Evolutionary conservation across 2,888 invertebrate genomes (phyloP).

Genomic region (Drosophila leonis): DNA sequence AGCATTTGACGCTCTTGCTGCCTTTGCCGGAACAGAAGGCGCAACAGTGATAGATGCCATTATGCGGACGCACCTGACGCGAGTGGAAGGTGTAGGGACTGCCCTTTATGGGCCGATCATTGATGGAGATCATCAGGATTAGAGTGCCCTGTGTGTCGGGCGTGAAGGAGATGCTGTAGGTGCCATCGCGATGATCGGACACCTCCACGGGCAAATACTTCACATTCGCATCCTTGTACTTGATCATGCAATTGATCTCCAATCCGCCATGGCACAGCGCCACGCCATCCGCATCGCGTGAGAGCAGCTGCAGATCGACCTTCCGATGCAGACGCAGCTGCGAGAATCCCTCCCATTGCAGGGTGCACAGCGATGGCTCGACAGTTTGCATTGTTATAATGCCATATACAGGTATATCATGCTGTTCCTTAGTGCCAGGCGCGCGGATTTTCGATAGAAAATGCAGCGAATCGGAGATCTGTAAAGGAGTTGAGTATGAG

Average conservation of each 20-base stretch:
- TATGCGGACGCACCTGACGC: conserved; percentile 88
- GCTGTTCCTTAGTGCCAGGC: conserved; percentile 83
- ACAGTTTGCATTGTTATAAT: conserved; percentile 89
- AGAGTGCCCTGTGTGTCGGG: conserved; percentile 89
- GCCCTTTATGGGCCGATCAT: conserved; percentile 89
- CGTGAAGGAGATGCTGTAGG: conserved; percentile 87
- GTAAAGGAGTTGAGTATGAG: background rate
- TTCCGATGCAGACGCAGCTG: conserved; percentile 88
- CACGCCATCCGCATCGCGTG: conserved; percentile 88
- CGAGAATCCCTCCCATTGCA: conserved; percentile 86
- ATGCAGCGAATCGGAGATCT: conserved; percentile 86
- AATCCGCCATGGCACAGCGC: conserved; percentile 90
- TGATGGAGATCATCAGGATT: conserved; percentile 88
- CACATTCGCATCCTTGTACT: conserved; percentile 86
- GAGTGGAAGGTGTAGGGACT: conserved; percentile 89
- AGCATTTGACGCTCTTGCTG: conserved; percentile 89
- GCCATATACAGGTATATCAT: conserved; percentile 86
- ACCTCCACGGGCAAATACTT: conserved; percentile 86
- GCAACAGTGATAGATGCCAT: conserved; percentile 92
- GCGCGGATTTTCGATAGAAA: conserved; percentile 87
- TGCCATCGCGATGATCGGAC: conserved; percentile 88
- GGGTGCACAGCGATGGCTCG: conserved; percentile 87
- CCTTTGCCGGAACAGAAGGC: conserved; percentile 93
- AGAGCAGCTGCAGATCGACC: conserved; percentile 87
- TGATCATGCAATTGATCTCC: conserved; percentile 87